These are phyloP conservation scores for Paradoxurus hermaphroditus DNA, from an alignment of 2,113 vertebrate species.

Conservation along the genomic window DNA sequence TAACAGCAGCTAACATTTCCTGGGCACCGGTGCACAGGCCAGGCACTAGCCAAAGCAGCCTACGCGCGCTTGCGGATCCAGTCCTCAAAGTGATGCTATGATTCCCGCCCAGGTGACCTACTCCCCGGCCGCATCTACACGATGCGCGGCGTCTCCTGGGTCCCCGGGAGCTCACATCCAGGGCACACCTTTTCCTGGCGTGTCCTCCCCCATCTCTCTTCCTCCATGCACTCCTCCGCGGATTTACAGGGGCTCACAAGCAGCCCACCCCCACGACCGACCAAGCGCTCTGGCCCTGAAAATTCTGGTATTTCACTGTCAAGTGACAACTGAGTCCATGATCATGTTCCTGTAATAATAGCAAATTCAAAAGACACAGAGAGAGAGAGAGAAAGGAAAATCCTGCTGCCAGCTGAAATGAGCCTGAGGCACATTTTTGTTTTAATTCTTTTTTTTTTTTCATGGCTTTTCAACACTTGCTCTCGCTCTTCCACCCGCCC, in stretches of 20 bases:
- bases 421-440: conserved; percentile 9
- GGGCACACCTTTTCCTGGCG: neutral
- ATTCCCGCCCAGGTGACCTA: neutral
- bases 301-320: neutral
- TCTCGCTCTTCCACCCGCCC: neutral
- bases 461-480: conserved; percentile 43
- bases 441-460: neutral
- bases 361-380: neutral
- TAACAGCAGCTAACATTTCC: accelerated
- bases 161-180: neutral
- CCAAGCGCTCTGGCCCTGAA: neutral
- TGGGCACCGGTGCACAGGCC: accelerated
- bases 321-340: neutral
- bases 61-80: too few species aligned
- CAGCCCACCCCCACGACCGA: neutral
- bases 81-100: neutral
- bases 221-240: accelerated
- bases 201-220: accelerated
- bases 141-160: neutral
- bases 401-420: neutral
- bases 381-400: neutral
- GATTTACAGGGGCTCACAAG: neutral
- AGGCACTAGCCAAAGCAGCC: neutral
- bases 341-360: neutral
- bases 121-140: neutral